Evolutionary conservation across 2,113 vertebrate species (phyloP), one percentile per base, ranked within the genome.

Genomic region (Progne subis): DNA sequence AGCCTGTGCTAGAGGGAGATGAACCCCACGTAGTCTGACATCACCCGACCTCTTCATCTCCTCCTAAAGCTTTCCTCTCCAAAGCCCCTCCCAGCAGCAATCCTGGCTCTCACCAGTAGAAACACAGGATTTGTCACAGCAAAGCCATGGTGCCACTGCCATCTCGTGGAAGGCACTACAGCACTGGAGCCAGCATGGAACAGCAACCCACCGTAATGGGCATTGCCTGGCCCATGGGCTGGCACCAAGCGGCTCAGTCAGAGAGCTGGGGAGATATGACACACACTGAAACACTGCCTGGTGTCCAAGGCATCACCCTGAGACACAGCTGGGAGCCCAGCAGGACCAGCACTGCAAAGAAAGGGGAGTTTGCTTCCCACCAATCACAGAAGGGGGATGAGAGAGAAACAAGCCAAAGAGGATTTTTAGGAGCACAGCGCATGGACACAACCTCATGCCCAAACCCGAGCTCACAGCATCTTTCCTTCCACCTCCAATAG

Each of bases 131-230:
- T 77, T 8, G 25, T 32, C 0, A 21, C 8, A 5, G 31, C 34
- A 93, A 87, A 86, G 9, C 46, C 43, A 6, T 4, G 75, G 77
- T 46, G 39, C 20, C 95, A 86, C 92, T 55, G 97, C 98, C 95
- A 98, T 37, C 98, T 97, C 12, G 96, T 93, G 98, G 97, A 92
- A 39, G 2, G 7, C 2, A 4, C 7, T 0, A 83, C 12, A 55
- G 15, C 5, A 5, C 61, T 0, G 2, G 26, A 23, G 18, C 14
- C 3, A 0, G 67, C 1, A 14, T 3, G 12, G 60, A 77, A 53
- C 14, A 1, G 15, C 65, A 17, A 21, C 16, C 47, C 67, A 50
- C 61, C 0, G 0, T 56, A 28, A 19, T 16, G 23, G 25, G 61
- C 72, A 88, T 53, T 25, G 15, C 77, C 80, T 8, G 18, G 41